Evolutionary conservation across 2,113 vertebrate species (phyloP), one percentile per base, ranked within the genome.

Genomic region (Anguilla japonica): DNA sequence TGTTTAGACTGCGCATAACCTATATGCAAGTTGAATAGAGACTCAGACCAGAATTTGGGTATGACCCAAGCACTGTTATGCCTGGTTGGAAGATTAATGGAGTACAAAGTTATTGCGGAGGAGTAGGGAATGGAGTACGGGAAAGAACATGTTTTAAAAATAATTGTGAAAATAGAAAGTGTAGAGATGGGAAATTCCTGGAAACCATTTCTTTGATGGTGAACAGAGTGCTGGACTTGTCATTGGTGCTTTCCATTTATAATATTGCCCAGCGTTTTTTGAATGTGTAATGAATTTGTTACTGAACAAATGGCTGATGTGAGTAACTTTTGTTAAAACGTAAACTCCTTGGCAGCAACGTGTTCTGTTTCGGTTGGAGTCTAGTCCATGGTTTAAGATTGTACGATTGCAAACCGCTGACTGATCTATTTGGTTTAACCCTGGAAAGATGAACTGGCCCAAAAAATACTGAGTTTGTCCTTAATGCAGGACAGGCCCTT

Each of bases 141-240:
- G 87, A 79, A 40, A 29, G 40, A 18, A 46, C 57, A 86, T 75
- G 83, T 84, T 89, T 90, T 91, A 0, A 83, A 18, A 0, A 57
- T 89, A 91, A 91, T 90, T 90, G 75, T 87, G 87, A 57, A 88
- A 87, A 91, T 88, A 86, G 71, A 90, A 40, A 29, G 63, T n/a
- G 29, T 83, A 46, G 87, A 81, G 88, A 91, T 81, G 85, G 89
- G 85, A 87, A 83, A 50, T 93, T 91, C 90, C 91, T 90, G 90
- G 91, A 93, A 93, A 93, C 90, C 34, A 78, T 84, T 84, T 71
- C 41, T 88, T 81, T 93, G 91, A 93, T 91, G 89, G 84, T 90
- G 85, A 92, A 85, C 92, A 94, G 92, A 91, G 90, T 85, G 84
- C 87, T 92, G 91, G 91, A 91, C 20, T 87, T 90, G 89, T 88